Conservation (phyloP, 1,140 invertebrate species). For the Trachymyrmex cornetzi region DNA sequence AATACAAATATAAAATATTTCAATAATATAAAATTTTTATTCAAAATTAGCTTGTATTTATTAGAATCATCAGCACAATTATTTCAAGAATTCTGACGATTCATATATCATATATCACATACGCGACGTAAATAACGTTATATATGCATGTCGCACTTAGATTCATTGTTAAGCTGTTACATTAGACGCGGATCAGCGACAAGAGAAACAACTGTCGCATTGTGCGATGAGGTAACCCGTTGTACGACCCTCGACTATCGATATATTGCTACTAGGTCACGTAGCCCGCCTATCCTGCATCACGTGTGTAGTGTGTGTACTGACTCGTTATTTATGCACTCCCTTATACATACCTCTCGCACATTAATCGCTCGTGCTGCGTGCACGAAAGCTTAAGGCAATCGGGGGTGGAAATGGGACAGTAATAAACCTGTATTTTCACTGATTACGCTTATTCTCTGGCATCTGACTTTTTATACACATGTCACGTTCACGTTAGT, state of each 20-base stretch:
- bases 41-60: background rate
- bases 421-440: constrained; percentile 43
- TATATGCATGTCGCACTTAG: background rate
- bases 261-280: constrained; percentile 57
- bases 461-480: constrained; percentile 3
- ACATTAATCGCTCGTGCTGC: constrained; percentile 24
- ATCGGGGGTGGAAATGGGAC: constrained; percentile 36
- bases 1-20: background rate
- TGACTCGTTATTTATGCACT: constrained; percentile 65
- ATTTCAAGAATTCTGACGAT: background rate
- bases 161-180: constrained; percentile 29
- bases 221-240: constrained; percentile 46
- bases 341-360: constrained; percentile 21
- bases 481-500: background rate
- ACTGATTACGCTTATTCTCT: constrained; percentile 19
- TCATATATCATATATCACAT: background rate
- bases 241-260: constrained; percentile 46
- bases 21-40: background rate
- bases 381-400: constrained; percentile 44
- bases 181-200: constrained; percentile 11
- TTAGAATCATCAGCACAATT: background rate
- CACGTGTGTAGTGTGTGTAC: background rate
- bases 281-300: constrained; percentile 51
- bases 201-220: constrained; percentile 48
- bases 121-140: background rate